Base-by-base conservation (phyloP, 1,140 invertebrate genomes). In the Laupala kohalensis region DNA sequence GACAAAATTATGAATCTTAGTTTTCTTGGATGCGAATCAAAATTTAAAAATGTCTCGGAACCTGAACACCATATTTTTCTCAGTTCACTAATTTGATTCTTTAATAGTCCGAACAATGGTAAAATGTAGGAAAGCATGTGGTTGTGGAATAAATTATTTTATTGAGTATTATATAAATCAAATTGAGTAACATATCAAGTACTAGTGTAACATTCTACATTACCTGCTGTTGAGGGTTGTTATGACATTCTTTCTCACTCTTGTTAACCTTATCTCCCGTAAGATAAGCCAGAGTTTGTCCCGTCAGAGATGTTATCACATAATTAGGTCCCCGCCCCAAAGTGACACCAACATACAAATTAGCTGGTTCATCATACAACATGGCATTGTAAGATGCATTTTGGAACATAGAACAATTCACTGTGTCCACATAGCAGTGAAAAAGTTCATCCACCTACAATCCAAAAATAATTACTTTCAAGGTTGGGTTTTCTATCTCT, bases 371-470 rank as follows among this genome's bases (percentile, higher is more conserved):
- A 26, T 23, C 25, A 30, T 67, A 23, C 1, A 74, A 62, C 64
- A 70, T 74, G 3, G 12, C 0, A 24, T 71, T 63, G 64, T 25
- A 69, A 15, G 79, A 74, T 26, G 76, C 72, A 27, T 86, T 86
- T 63, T 80, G 79, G 66, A 93, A 88, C 5, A 92, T 75, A 1
- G 83, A 80, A 78, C 94, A 96, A 67, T 89, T 86, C 0, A 88
- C 83, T 71, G 86, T 88, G 24, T 85, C 78, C 66, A 95, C 77
- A 78, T 92, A 95, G 77, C 94, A 96, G 75, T 90, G 83, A 4
- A 96, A 79, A 75, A 95, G 83, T 76, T 94, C 87, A 77, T 91
- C 83, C 5, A 88, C 80, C 88, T 87, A 72, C 76, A 27, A 26
- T 25, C 53, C 64, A 26, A 12, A 71, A 25, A 71, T 23, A 13